Percentiles rank a stretch among this genome's conserved stretches.
Conservation (phyloP, 2,888 invertebrate species). For the Sturmia bella region DNA sequence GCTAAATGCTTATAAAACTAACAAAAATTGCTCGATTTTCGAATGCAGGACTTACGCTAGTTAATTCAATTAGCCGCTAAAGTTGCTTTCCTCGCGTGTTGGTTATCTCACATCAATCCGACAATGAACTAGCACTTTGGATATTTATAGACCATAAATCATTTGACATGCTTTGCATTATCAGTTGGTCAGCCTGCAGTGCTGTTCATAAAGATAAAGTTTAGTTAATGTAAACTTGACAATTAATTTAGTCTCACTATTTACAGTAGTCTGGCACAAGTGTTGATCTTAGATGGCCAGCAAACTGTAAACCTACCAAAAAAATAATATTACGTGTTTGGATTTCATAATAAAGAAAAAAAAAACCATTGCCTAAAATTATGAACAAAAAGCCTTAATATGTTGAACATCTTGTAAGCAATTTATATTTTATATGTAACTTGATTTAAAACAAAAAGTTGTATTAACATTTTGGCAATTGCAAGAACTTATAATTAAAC, state of each 20-base stretch:
- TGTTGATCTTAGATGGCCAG: constrained; percentile 46
- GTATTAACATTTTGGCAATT: constrained; percentile 48
- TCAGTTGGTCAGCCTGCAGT: no score
- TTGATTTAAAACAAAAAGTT: constrained; percentile 8
- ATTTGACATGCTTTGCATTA: constrained; percentile 25
- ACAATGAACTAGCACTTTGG: constrained; percentile 38
- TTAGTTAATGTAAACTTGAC: no score
- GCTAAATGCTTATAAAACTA: no score
- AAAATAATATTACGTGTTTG: constrained; percentile 32
- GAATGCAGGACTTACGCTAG: no score
- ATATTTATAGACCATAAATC: constrained; percentile 11
- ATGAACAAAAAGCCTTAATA: neutral
- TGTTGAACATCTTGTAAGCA: neutral
- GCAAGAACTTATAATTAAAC: constrained; percentile 55
- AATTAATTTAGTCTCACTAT: constrained; percentile 20
- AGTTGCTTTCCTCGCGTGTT: neutral
- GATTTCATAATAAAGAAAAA: constrained; percentile 17
- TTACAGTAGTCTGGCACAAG: neutral
- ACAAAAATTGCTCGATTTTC: no score
- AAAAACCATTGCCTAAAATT: neutral
- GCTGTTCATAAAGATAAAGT: no score
- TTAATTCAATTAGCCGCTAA: no score
- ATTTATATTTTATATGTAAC: constrained; percentile 27
- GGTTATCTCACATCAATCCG: neutral
- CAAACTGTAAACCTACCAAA: constrained; percentile 20